Conservation (phyloP, 2,797 vertebrate species). For the Hippopotamyrus pictus region DNA sequence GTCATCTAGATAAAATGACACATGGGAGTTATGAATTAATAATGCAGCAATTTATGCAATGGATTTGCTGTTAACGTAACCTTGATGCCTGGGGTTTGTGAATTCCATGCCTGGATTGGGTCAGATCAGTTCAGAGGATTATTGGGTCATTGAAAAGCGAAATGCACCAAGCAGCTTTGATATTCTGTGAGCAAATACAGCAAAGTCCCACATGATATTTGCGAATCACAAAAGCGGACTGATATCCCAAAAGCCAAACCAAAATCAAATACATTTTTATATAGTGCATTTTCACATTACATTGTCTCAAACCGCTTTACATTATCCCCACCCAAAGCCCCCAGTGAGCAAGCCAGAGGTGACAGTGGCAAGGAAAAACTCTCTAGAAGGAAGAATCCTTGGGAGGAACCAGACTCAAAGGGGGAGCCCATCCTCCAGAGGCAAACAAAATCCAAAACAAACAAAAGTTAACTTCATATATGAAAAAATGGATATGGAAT, state of each 20-base stretch:
- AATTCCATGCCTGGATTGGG: background rate
- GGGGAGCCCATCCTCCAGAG: no score
- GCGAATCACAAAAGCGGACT: background rate
- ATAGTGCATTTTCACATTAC: background rate
- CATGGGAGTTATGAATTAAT: background rate
- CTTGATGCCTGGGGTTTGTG: background rate
- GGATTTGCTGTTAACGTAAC: background rate
- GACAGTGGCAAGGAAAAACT: background rate
- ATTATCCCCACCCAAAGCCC: background rate
- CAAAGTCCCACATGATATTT: background rate
- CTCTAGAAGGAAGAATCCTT: background rate
- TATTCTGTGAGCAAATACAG: background rate
- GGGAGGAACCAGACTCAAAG: background rate
- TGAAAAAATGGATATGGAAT: background rate
- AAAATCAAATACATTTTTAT: no score
- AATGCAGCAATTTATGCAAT: background rate
- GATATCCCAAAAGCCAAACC: background rate
- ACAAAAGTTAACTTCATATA: background rate
- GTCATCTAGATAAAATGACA: background rate
- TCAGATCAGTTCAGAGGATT: background rate
- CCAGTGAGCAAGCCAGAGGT: background rate
- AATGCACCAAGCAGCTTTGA: background rate
- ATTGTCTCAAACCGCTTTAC: no score
- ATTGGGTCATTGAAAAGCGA: background rate
- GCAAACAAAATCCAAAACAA: background rate